phyloP scores from a whole-genome alignment of 2,888 invertebrate genomes.

The Ceraclea dissimilis region DNA sequence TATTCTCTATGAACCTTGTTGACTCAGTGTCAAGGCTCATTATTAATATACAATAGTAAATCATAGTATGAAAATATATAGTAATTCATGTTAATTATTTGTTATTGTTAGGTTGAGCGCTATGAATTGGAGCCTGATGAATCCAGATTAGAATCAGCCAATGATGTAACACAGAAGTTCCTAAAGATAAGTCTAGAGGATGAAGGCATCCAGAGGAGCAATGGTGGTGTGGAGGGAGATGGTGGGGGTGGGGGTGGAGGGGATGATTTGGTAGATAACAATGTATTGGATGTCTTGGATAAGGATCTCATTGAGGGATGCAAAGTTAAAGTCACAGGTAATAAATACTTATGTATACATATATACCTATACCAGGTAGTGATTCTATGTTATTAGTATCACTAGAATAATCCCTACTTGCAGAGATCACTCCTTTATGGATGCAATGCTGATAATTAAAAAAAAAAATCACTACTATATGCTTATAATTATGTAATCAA shows the following conservation, averaged over 20 bases:
- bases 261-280: constrained; percentile 36
- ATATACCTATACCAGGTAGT: constrained; percentile 3
- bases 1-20: no score
- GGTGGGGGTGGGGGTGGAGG: constrained; percentile 27
- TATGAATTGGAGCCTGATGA: constrained; percentile 94
- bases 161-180: constrained; percentile 51
- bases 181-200: constrained; percentile 38
- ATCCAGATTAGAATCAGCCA: constrained; percentile 70
- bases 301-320: constrained; percentile 59
- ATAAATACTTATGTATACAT: neutral
- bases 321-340: constrained; percentile 49
- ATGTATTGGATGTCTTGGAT: constrained; percentile 62
- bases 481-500: no score
- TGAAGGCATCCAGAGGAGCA: constrained; percentile 31
- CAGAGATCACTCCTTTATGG: no score
- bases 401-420: no score
- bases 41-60: no score
- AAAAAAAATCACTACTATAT: no score
- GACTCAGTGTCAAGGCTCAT: no score
- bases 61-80: no score
- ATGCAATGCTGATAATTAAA: no score
- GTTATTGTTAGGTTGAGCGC: constrained; percentile 51
- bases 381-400: no score
- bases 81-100: no score
- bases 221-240: constrained; percentile 36